Evolutionary conservation across 2,797 vertebrate genomes (phyloP).

Genomic region (Sarcophilus harrisii): DNA sequence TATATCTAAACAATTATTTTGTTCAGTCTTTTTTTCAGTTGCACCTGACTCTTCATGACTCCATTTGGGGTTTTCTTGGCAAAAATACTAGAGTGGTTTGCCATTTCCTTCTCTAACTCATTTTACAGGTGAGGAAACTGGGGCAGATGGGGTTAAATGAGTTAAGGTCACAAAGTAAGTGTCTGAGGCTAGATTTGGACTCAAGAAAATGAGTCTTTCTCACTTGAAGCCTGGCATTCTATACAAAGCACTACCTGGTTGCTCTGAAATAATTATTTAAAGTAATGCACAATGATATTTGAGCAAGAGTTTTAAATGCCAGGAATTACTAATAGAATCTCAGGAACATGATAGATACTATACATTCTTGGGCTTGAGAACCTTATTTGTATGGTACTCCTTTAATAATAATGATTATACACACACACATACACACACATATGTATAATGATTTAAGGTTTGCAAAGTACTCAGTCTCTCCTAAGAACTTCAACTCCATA

Average conservation of each 20-base stretch:
- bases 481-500: not conserved
- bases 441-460: not conserved
- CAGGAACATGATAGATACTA: not conserved
- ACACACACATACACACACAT: not conserved
- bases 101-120: not conserved
- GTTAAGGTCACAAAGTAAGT: not conserved
- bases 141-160: not conserved
- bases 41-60: not conserved
- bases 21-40: not conserved
- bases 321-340: not conserved
- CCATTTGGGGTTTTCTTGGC: not conserved
- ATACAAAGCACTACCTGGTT: not conserved
- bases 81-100: not conserved
- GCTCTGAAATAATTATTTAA: not conserved
- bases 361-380: not conserved
- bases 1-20: not conserved
- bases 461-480: constrained; percentile 20
- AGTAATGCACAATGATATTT: not conserved
- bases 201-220: not conserved
- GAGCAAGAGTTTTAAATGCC: not conserved
- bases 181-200: not conserved
- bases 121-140: not conserved
- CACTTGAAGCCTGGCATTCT: not conserved
- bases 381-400: not conserved
- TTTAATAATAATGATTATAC: not conserved